Conservation (phyloP, 2,113 vertebrate species). For the Carollia perspicillata region DNA sequence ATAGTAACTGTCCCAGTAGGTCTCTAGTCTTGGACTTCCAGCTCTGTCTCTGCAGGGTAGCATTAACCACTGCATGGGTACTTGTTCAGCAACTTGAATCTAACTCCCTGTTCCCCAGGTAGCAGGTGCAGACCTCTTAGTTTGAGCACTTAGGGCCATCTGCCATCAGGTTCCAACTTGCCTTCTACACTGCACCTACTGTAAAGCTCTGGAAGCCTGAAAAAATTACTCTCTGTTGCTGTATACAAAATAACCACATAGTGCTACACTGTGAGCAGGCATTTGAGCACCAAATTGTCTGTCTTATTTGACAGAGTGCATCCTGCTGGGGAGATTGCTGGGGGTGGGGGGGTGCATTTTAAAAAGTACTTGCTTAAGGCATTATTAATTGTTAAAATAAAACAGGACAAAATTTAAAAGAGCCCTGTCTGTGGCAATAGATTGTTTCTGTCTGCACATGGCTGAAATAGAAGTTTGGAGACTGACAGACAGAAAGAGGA, state of each 20-base stretch:
- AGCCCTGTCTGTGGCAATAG: neutral
- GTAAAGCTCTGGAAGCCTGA: neutral
- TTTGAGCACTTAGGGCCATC: neutral
- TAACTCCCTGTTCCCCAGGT: neutral
- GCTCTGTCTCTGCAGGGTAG: neutral
- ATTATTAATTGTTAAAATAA: neutral
- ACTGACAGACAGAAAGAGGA: neutral
- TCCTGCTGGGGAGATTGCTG: neutral
- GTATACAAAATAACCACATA: neutral
- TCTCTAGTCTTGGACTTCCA: neutral
- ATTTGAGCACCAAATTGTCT: neutral
- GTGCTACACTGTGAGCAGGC: neutral
- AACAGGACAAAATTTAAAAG: neutral
- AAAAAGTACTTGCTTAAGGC: neutral
- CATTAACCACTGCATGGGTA: neutral
- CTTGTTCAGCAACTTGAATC: neutral
- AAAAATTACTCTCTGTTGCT: neutral
- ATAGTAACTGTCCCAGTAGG: neutral
- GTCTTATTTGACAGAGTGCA: neutral
- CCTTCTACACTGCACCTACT: neutral
- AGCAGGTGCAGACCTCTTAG: neutral
- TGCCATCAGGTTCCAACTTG: neutral
- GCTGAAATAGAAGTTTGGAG: constrained; percentile 7
- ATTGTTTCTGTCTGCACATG: neutral
- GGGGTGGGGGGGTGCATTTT: neutral